Evolutionary conservation across 2,113 vertebrate species (phyloP).

Genomic region (Manacus vitellinus): DNA sequence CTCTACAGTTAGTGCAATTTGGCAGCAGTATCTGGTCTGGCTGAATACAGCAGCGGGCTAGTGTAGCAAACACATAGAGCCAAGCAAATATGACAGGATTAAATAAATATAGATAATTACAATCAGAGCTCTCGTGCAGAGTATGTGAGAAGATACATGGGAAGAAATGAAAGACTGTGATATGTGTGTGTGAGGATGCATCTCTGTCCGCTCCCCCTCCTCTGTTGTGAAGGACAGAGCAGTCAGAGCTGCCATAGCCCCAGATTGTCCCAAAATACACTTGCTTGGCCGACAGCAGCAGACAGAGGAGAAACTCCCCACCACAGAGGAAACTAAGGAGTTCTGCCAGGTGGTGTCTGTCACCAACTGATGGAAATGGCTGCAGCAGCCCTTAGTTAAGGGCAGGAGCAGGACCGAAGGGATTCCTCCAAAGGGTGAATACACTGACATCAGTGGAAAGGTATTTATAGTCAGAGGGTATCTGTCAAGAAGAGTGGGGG

Average conservation of each 20-base stretch:
- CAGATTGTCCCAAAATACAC: fast-evolving
- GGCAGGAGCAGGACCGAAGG: background rate
- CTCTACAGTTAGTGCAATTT: background rate
- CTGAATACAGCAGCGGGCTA: background rate
- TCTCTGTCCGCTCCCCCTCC: background rate
- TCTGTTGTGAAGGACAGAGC: background rate
- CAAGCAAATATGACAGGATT: background rate
- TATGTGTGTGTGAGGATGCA: fast-evolving
- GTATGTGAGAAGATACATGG: background rate
- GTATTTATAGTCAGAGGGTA: background rate
- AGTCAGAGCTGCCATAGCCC: background rate
- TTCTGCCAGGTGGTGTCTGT: background rate
- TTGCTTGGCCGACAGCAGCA: background rate
- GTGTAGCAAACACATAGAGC: background rate
- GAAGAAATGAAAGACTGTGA: background rate
- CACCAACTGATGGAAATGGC: background rate
- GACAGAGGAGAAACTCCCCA: background rate
- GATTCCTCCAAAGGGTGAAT: background rate
- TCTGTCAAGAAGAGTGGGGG: background rate
- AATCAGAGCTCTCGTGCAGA: fast-evolving
- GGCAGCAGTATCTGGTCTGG: background rate
- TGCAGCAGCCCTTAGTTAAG: background rate
- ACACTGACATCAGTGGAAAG: background rate
- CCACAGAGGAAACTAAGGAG: fast-evolving
- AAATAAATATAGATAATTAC: background rate